A percentile compares a stretch with the other conserved stretches of the same genome.
Evolutionary conservation across 2,888 invertebrate genomes (phyloP).

Genomic region (Rhogogaster chlorosoma): DNA sequence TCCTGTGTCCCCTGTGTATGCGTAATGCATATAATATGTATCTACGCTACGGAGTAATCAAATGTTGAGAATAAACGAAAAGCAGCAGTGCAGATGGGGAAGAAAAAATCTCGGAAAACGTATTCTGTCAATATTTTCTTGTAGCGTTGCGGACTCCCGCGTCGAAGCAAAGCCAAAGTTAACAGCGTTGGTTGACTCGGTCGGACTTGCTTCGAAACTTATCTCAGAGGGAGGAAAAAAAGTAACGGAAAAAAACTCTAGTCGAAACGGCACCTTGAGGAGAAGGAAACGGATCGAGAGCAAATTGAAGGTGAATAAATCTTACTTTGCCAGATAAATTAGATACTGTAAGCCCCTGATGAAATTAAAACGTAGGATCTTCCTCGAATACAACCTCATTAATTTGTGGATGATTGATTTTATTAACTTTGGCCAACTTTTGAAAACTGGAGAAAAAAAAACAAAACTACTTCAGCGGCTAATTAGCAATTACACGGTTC

Average conservation of each 20-base stretch:
- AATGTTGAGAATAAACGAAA: not conserved
- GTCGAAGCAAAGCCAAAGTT: not conserved
- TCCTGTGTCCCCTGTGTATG: not conserved
- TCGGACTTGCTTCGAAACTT: not conserved
- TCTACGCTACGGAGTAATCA: not conserved
- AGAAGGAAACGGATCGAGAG: not conserved
- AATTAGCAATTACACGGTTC: not conserved
- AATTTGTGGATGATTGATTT: not conserved
- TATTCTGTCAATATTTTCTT: constrained; percentile 2
- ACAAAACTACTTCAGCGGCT: not conserved
- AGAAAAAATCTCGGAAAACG: not conserved
- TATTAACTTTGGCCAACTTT: not conserved
- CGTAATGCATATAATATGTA: not conserved
- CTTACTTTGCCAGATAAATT: not conserved
- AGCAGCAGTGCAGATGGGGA: not conserved
- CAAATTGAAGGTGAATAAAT: not conserved
- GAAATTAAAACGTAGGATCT: not conserved
- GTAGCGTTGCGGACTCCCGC: not conserved
- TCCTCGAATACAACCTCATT: not conserved
- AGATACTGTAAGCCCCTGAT: not conserved
- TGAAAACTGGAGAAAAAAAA: not conserved
- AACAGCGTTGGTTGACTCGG: not conserved
- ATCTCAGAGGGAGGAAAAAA: not conserved
- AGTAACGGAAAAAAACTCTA: not conserved
- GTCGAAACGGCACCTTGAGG: not conserved